Conservation (phyloP, 2,888 invertebrate genomes). For the Phasia obesa region DNA sequence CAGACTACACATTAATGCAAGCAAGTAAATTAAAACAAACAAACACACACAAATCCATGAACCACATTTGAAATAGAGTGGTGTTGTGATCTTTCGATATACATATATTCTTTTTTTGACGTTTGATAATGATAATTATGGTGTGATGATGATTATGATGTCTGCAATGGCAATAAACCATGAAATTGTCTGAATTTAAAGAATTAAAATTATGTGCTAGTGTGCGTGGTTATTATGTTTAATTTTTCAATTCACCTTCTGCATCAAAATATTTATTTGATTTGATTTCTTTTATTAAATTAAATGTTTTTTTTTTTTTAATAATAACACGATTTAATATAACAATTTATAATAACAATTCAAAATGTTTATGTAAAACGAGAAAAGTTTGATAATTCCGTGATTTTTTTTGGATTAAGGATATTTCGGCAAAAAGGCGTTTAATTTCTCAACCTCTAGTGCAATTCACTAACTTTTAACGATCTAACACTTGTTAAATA, state of each 20-base stretch:
- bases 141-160: constrained; percentile 25
- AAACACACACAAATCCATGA: background rate
- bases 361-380: no score
- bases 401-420: no score
- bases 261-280: constrained; percentile 7
- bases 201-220: background rate
- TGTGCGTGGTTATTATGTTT: background rate
- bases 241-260: background rate
- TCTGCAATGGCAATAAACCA: constrained; percentile 16
- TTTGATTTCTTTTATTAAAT: constrained; percentile 36
- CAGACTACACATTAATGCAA: background rate
- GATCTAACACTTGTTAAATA: no score
- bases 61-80: constrained; percentile 25
- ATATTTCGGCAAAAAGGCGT: no score
- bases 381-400: no score
- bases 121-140: constrained; percentile 29
- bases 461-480: no score
- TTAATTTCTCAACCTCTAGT: no score
- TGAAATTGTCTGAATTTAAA: constrained; percentile 24
- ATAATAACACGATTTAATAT: constrained; percentile 14
- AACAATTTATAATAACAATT: no score
- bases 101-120: constrained; percentile 48
- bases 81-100: constrained; percentile 33
- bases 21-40: background rate
- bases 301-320: constrained; percentile 39